phyloP scores from a whole-genome alignment of 2,797 vertebrate genomes.

The Lophius americanus region DNA sequence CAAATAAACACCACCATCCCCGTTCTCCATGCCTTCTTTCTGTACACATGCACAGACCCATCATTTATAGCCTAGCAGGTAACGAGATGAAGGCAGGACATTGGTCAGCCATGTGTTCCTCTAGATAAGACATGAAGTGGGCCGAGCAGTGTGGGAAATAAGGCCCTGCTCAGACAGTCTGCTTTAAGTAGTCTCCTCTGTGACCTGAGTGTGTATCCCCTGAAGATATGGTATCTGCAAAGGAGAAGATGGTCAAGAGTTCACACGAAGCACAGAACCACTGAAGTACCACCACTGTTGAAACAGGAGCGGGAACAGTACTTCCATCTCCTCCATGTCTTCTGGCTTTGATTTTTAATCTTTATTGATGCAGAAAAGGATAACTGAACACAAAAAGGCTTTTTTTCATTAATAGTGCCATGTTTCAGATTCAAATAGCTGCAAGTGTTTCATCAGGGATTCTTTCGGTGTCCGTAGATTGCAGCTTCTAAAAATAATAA shows the following conservation, averaged over 20 bases:
- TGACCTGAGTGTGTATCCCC: constrained; percentile 57
- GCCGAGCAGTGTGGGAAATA: constrained; percentile 36
- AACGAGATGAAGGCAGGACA: constrained; percentile 52
- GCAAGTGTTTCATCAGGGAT: constrained; percentile 46
- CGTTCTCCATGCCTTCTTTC: constrained; percentile 9
- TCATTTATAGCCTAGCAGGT: constrained; percentile 62
- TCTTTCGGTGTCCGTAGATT: constrained; percentile 30
- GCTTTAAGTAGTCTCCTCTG: constrained; percentile 57
- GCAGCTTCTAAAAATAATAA: neutral
- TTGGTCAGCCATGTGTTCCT: constrained; percentile 65
- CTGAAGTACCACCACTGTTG: constrained; percentile 28
- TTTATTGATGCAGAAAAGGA: constrained; percentile 56
- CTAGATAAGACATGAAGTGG: constrained; percentile 72
- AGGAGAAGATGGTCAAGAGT: constrained; percentile 65
- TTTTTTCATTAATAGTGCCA: constrained; percentile 13
- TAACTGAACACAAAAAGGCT: constrained; percentile 48
- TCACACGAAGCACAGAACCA: constrained; percentile 48
- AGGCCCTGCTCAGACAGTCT: constrained; percentile 28
- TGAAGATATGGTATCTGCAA: constrained; percentile 72
- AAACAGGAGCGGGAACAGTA: constrained; percentile 15
- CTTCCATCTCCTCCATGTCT: constrained; percentile 29
- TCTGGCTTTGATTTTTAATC: constrained; percentile 54
- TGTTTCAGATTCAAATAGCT: constrained; percentile 47
- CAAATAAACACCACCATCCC: constrained; percentile 38
- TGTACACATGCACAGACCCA: constrained; percentile 34